Evolutionary conservation across 1,140 invertebrate genomes (phyloP).

Genomic region (Trichonephila clavipes): DNA sequence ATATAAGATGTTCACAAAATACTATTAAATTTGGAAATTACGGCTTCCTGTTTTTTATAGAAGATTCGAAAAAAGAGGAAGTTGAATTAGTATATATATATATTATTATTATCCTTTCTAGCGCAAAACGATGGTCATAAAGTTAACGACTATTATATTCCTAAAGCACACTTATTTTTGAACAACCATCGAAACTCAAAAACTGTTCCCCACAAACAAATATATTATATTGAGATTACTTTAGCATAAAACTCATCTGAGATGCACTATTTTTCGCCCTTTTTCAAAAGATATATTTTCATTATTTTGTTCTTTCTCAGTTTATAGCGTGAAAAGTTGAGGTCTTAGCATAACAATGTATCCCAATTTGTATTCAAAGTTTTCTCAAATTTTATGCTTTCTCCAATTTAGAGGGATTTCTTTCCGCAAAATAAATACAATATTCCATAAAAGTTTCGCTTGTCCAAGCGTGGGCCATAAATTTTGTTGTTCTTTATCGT

Average conservation of each 20-base stretch:
- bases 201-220: neutral
- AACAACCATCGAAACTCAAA: constrained; percentile 16
- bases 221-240: constrained; percentile 44
- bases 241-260: constrained; percentile 29
- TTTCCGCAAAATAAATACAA: constrained; percentile 35
- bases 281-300: neutral
- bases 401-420: constrained; percentile 61
- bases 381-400: constrained; percentile 30
- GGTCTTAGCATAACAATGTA: constrained; percentile 60
- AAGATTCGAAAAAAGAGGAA: too few relatives aligned
- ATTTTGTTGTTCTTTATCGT: neutral
- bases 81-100: too few relatives aligned
- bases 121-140: neutral
- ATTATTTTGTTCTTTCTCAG: constrained; percentile 27
- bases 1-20: too few relatives aligned
- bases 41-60: too few relatives aligned
- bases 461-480: neutral
- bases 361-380: constrained; percentile 59
- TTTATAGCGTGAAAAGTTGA: constrained; percentile 41
- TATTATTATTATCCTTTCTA: too few relatives aligned
- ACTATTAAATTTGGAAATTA: too few relatives aligned
- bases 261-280: neutral
- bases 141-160: neutral
- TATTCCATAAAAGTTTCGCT: neutral
- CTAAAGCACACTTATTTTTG: neutral